Percentiles rank a stretch among this genome's conserved stretches.
Evolutionary conservation across 37 sponge, comb jelly and placozoan species (phyloP).

Genomic region (Eunapius fragilis): DNA sequence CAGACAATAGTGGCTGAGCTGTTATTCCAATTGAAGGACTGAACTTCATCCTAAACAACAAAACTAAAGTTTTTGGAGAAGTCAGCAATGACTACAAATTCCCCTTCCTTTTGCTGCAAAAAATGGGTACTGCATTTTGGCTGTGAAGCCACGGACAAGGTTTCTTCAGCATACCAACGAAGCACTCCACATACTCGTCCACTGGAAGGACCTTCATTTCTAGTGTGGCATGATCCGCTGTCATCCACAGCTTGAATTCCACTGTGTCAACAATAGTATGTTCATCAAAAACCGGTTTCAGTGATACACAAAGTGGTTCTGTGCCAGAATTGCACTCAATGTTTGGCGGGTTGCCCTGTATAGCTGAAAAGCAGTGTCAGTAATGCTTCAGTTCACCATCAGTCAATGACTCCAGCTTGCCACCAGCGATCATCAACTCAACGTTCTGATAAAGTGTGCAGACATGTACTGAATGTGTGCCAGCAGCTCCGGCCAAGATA

Average conservation of each 20-base stretch:
- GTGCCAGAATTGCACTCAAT: slow-evolving; percentile 27
- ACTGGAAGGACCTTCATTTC: slow-evolving; percentile 24
- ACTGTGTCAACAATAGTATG: slow-evolving; percentile 32
- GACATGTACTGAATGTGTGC: slow-evolving; percentile 68
- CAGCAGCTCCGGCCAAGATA: slow-evolving; percentile 53
- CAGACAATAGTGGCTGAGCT: background rate
- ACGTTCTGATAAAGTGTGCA: slow-evolving; percentile 61
- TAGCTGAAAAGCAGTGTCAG: slow-evolving; percentile 28
- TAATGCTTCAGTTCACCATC: slow-evolving; percentile 12
- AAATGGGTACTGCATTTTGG: too few relatives aligned
- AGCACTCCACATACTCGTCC: slow-evolving; percentile 29
- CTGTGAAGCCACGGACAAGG: too few relatives aligned
- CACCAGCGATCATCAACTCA: slow-evolving; percentile 25
- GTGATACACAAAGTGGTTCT: background rate
- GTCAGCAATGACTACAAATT: too few relatives aligned
- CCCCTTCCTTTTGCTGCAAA: too few relatives aligned
- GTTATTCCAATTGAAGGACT: background rate
- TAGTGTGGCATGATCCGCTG: slow-evolving; percentile 35
- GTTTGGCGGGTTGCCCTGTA: slow-evolving; percentile 37
- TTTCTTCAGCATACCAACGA: too few relatives aligned
- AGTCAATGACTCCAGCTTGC: background rate
- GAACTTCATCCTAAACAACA: background rate
- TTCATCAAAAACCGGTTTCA: slow-evolving; percentile 24
- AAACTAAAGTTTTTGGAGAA: too few relatives aligned
- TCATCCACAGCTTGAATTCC: slow-evolving; percentile 41